Percentiles rank a stretch among this genome's conserved stretches.
Evolutionary conservation across 2,113 vertebrate species (phyloP).

Genomic region (Phylloscopus whistleri): DNA sequence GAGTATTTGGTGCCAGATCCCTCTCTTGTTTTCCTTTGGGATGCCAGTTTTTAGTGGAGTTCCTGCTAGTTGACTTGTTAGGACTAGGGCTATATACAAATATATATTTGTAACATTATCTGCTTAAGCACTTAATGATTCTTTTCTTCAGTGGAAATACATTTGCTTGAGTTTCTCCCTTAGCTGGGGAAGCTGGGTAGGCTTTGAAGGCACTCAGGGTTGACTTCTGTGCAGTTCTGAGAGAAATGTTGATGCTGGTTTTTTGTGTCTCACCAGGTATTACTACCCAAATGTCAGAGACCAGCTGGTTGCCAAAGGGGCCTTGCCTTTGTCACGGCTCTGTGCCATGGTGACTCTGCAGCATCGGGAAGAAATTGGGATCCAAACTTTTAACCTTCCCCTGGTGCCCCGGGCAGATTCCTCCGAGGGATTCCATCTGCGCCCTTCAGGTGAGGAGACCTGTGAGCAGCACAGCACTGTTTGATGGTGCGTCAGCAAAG

Average conservation of each 20-base stretch:
- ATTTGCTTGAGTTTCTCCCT: neutral
- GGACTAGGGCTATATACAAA: neutral
- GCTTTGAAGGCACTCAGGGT: neutral
- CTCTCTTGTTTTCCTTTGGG: neutral
- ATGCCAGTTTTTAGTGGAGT: neutral
- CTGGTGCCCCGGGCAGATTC: constrained; percentile 75
- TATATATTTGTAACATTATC: neutral
- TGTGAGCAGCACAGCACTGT: neutral
- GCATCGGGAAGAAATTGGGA: constrained; percentile 73
- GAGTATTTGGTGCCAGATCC: neutral
- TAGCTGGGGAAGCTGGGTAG: neutral
- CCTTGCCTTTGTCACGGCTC: constrained; percentile 87
- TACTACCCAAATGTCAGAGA: constrained; percentile 97
- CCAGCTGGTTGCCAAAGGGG: constrained; percentile 88
- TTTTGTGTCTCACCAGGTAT: constrained; percentile 77
- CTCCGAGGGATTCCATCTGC: constrained; percentile 56
- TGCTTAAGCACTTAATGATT: neutral
- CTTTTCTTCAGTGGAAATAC: neutral
- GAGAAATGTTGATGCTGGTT: neutral
- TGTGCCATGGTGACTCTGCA: constrained; percentile 92
- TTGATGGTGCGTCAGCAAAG: neutral
- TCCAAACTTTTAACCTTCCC: constrained; percentile 86
- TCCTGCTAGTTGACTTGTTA: neutral
- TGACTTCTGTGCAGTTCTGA: neutral
- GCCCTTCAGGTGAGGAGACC: constrained; percentile 77